Percentiles rank a stretch among this genome's conserved stretches.
These are phyloP conservation scores for Phylloscopus whistleri DNA, from an alignment of 2,113 vertebrate species.

Conservation along the genomic window DNA sequence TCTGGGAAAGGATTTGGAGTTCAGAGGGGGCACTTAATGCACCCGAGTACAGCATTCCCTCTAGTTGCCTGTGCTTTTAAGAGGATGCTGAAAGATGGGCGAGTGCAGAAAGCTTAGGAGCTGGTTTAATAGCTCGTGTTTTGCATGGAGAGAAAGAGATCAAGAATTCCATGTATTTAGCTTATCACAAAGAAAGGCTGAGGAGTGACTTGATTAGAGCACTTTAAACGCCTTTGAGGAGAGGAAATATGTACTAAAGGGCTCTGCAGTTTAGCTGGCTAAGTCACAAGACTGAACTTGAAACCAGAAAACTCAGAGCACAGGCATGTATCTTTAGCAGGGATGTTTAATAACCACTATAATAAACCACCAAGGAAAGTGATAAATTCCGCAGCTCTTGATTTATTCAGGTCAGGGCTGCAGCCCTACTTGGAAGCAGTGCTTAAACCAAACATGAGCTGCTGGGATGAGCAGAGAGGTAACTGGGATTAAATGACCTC, in stretches of 20 bases:
- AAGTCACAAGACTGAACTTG: slow-evolving; percentile 6
- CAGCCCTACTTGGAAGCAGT: not conserved
- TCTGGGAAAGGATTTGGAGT: not conserved
- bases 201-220: not conserved
- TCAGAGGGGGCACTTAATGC: not conserved
- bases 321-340: not conserved
- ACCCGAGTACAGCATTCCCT: not conserved
- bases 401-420: not conserved
- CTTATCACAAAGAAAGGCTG: not conserved
- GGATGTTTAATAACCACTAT: not conserved
- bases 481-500: not conserved
- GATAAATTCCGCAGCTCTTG: not conserved
- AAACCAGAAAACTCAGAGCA: not conserved
- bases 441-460: not conserved
- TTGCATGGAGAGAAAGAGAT: not conserved
- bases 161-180: not conserved
- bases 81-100: not conserved
- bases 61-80: not conserved
- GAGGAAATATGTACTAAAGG: not conserved
- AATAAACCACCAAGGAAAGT: not conserved
- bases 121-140: not conserved
- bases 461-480: not conserved
- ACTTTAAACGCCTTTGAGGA: not conserved
- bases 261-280: not conserved
- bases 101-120: not conserved